Evolutionary conservation across 2,888 invertebrate species (phyloP), one percentile per base, ranked within the genome.

Genomic region (Plebejus anna): DNA sequence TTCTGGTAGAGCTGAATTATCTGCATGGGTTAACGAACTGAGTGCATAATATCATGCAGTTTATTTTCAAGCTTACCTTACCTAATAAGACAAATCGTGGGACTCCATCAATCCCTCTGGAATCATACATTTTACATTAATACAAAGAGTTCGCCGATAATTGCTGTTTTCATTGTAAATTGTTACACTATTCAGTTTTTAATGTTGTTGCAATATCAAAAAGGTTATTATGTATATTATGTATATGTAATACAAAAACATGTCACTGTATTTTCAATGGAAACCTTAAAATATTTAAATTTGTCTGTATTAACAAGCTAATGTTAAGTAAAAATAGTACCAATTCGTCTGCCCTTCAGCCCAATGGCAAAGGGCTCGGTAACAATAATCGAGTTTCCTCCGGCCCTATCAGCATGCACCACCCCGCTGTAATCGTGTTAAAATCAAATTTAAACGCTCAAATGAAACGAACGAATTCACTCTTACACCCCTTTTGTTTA

Each of bases 361-460:
- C 66, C 32, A 36, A 28, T 51, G 75, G 57, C 59, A 75, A 59
- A 73, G 70, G 76, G 71, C 16, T 76, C 38, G 38, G 75, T 47
- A 38, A 38, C 76, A 71, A 61, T 78, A 83, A 82, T 82, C 81
- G 80, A 82, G 84, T 83, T 84, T 80, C 79, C 81, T 84, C 86
- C 86, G 86, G 88, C 88, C 88, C 88, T 85, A 85, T 84, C 78
- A 78, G 78, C 78, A 77, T 75, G 79, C 86, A 88, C 84, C 84
- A 66, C 85, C 88, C 81, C 57, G 57, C 38, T 71, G 55, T 83
- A 86, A 88, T 85, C 86, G 84, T 86, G 86, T 86, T 87, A 84
- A 87, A 88, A 87, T 84, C 84, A 84, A 83, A 78, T 81, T 79
- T 79, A 79, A 79, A 79, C 78, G 77, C 47, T 77, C 77, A 79